Percentiles rank a stretch among this genome's conserved stretches.
Conservation (phyloP, 2,888 invertebrate genomes). For the Acronicta aceris region DNA sequence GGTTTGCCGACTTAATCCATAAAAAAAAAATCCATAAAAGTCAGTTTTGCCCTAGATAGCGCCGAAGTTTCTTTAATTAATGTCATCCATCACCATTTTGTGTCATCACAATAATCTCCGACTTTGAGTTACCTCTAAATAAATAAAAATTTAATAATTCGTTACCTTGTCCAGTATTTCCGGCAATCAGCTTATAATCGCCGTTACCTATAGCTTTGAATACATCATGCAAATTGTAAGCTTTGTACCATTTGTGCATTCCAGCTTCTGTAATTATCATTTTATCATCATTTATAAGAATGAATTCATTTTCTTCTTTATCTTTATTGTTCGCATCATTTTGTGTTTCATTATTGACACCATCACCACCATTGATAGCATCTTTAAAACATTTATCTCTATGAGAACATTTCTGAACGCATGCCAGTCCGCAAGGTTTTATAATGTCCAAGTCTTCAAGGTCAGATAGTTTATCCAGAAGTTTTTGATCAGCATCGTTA, state of each 20-base stretch:
- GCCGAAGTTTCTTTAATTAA: too few relatives aligned
- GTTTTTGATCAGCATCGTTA: constrained; percentile 81
- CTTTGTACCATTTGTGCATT: constrained; percentile 85
- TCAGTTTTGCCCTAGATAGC: too few relatives aligned
- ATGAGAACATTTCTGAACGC: constrained; percentile 67
- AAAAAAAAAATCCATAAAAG: too few relatives aligned
- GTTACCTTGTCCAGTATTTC: constrained; percentile 93
- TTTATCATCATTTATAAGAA: constrained; percentile 61
- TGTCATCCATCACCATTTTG: too few relatives aligned
- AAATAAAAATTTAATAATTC: too few relatives aligned
- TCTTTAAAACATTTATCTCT: constrained; percentile 56
- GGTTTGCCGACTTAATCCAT: too few relatives aligned
- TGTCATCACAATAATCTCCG: too few relatives aligned
- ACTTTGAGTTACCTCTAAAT: too few relatives aligned
- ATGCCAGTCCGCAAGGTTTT: constrained; percentile 73
- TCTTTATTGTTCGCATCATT: constrained; percentile 65
- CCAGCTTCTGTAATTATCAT: constrained; percentile 86
- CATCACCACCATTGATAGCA: too few relatives aligned
- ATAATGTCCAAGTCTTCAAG: constrained; percentile 78
- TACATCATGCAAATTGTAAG: constrained; percentile 79
- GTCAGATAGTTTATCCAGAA: constrained; percentile 85
- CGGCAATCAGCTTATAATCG: constrained; percentile 90
- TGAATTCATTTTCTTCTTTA: constrained; percentile 44
- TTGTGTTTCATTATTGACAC: constrained; percentile 25
- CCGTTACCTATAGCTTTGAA: constrained; percentile 77